A percentile compares a stretch with the other conserved stretches of the same genome.
These are phyloP conservation scores for Ceramica pisi DNA, from an alignment of 2,888 invertebrate genomes.

Conservation along the genomic window DNA sequence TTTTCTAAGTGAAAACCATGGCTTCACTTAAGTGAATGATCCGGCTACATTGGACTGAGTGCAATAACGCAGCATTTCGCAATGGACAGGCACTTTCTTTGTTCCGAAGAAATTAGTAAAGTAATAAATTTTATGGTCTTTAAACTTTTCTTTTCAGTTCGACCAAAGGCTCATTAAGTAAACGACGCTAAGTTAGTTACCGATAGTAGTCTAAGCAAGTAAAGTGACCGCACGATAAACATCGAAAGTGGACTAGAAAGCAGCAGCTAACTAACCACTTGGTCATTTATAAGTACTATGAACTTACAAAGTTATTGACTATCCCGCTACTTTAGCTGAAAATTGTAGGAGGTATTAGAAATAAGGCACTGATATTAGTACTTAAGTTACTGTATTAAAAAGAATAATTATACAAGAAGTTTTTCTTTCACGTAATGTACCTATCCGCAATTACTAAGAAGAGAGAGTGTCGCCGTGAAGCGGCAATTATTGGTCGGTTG, in stretches of 20 bases:
- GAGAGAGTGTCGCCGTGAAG: too few species aligned
- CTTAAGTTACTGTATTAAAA: too few species aligned
- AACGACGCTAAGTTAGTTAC: constrained; percentile 20
- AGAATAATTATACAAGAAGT: too few species aligned
- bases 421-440: too few species aligned
- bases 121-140: constrained; percentile 1
- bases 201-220: constrained; percentile 29
- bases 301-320: constrained; percentile 19
- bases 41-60: not conserved
- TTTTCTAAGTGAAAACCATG: constrained; percentile 46
- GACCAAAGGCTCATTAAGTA: constrained; percentile 20
- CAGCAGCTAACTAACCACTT: constrained; percentile 28
- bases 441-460: too few species aligned
- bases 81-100: constrained; percentile 21
- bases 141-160: constrained; percentile 13
- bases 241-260: constrained; percentile 65
- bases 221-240: constrained; percentile 48
- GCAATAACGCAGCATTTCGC: not conserved
- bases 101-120: constrained; percentile 4
- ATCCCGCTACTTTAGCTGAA: not conserved
- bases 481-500: too few species aligned
- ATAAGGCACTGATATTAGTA: too few species aligned
- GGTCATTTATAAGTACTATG: constrained; percentile 18
- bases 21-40: constrained; percentile 11
- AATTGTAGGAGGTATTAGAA: too few species aligned